Evolutionary conservation across 2,888 invertebrate genomes (phyloP), one percentile per base, ranked within the genome.

Genomic region (Drosophila mettleri): DNA sequence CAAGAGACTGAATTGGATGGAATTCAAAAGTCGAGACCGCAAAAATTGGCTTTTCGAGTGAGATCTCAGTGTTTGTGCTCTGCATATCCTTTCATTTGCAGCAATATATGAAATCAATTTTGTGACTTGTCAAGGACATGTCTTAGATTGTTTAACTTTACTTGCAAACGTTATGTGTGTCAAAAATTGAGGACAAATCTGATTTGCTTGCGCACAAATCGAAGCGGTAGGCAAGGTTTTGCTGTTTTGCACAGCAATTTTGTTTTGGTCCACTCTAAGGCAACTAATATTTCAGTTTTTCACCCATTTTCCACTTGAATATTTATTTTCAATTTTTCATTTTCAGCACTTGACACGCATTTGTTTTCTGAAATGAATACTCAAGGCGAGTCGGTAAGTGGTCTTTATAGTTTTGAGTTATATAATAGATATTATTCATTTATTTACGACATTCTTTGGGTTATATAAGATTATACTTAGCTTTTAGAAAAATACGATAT

Each of bases 261-360:
- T 14, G 51, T n/a, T 49, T 33, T 33, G 33, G 49, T 49, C 22
- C 49, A 49, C 33, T 10, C 14, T 16, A 55, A 18, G 16, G 22
- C 29, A 31, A 54, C 45, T 31, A 68, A 49, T 55, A 57, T 65
- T 71, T 66, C 34, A 33, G n/a, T 60, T 57, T 54, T 57, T 27
- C 59, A 31, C 48, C 34, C 43, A 53, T 49, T 60, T 45, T 62
- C 48, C 57, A 63, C 55, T 74, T 46, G 48, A 41, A 38, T 70
- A 78, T 77, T 80, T 79, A 69, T 64, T 71, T 69, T 60, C 49
- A 61, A 78, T 72, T 83, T 69, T 57, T 67, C 67, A 65, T 71
- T 53, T 61, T 18, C 22, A 55, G 46, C 55, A 58, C 39, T 36
- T 24, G 27, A 43, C 1, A 38, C 20, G 14, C 20, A 20, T 5